A percentile compares a stretch with the other conserved stretches of the same genome.
Evolutionary conservation across 2,797 vertebrate genomes (phyloP).

Genomic region (Peromyscus nudipes): DNA sequence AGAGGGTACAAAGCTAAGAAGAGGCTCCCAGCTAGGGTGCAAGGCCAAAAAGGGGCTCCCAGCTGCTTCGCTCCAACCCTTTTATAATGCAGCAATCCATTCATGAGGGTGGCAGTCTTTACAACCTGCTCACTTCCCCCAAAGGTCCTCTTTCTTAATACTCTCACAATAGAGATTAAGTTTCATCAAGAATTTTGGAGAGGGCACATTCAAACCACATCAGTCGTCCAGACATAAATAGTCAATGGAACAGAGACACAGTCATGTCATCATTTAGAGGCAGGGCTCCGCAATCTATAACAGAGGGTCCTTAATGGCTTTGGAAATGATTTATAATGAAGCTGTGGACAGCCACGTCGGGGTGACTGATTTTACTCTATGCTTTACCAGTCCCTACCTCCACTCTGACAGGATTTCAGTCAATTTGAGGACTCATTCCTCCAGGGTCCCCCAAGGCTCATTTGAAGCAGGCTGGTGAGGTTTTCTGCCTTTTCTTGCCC

Average conservation of each 20-base stretch:
- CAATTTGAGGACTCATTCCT: background rate
- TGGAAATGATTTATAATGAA: constrained; percentile 30
- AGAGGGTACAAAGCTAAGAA: background rate
- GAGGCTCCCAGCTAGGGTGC: background rate
- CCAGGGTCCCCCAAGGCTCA: background rate
- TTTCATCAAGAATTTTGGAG: constrained; percentile 7
- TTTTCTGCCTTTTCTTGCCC: background rate
- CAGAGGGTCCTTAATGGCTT: background rate
- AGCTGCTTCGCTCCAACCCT: background rate
- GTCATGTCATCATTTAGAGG: constrained; percentile 7
- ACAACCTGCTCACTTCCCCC: background rate
- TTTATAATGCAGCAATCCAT: background rate
- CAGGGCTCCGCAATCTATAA: background rate
- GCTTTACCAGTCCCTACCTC: background rate
- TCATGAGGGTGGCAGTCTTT: background rate
- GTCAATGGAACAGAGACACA: constrained; percentile 4
- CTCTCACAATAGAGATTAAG: background rate
- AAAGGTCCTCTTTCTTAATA: background rate
- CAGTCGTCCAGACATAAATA: background rate
- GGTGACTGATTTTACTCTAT: background rate
- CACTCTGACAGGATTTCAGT: background rate
- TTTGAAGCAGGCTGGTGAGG: constrained; percentile 12
- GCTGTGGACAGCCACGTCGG: background rate
- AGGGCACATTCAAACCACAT: background rate
- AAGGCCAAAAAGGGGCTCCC: background rate